These are phyloP conservation scores for Elysia chlorotica DNA, from an alignment of 1,140 invertebrate species.

Conservation along the genomic window DNA sequence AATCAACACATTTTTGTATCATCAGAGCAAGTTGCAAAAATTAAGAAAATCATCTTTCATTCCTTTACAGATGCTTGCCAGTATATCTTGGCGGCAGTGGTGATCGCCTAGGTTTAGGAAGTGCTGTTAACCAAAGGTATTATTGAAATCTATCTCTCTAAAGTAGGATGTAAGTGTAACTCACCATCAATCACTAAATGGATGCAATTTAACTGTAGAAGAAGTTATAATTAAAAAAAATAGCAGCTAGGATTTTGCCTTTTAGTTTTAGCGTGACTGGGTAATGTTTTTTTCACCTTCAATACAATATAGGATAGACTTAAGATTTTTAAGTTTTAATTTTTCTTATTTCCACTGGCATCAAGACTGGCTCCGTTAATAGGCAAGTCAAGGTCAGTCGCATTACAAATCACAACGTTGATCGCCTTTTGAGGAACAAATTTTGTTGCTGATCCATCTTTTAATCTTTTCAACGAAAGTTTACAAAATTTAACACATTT, in stretches of 20 bases:
- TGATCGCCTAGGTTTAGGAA: constrained; percentile 37
- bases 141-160: not conserved
- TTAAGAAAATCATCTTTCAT: not conserved
- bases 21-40: not conserved
- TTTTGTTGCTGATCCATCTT: no score
- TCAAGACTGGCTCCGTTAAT: no score
- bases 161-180: not conserved
- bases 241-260: no score
- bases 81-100: constrained; percentile 48
- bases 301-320: no score
- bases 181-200: not conserved
- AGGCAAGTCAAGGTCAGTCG: no score
- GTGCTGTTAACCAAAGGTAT: constrained; percentile 47
- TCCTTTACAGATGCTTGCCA: constrained; percentile 53
- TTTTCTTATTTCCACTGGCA: no score
- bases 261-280: not conserved
- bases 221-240: not conserved
- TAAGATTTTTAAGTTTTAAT: no score
- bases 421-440: no score
- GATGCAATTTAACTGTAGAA: not conserved
- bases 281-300: not conserved
- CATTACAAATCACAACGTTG: no score
- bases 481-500: no score
- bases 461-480: no score
- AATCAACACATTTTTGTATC: no score